phyloP scores from a whole-genome alignment of 2,888 invertebrate genomes.

The Myathropa florea region DNA sequence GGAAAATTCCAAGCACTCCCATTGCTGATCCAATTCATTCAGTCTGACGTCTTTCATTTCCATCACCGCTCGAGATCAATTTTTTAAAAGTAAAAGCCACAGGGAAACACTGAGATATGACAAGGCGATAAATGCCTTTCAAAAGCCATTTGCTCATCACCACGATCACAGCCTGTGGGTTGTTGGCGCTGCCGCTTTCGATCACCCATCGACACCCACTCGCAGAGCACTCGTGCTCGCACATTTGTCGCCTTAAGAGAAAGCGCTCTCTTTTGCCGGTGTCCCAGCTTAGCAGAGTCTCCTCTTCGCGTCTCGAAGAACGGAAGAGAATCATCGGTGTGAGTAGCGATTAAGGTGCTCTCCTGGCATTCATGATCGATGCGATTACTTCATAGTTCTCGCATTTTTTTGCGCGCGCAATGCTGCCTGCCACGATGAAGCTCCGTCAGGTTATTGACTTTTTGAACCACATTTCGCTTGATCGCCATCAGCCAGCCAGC shows the following conservation, averaged over 20 bases:
- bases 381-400: conserved; percentile 66
- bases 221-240: neutral
- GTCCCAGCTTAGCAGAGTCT: neutral
- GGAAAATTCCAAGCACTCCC: neutral
- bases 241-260: conserved; percentile 19
- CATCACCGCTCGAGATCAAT: neutral
- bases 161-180: neutral
- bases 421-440: neutral
- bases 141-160: conserved; percentile 38
- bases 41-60: neutral
- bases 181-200: conserved; percentile 8
- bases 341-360: neutral
- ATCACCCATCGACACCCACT: neutral
- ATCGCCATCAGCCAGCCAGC: conserved; percentile 34
- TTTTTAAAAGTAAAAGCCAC: conserved; percentile 24
- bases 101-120: conserved; percentile 3
- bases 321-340: neutral
- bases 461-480: conserved; percentile 70
- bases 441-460: conserved; percentile 67
- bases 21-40: neutral
- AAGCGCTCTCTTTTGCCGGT: neutral
- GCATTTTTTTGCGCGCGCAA: conserved; percentile 53
- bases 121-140: neutral
- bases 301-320: no score
- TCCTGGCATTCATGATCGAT: conserved; percentile 54